Evolutionary conservation across 2,797 vertebrate genomes (phyloP), one percentile per base, ranked within the genome.

Genomic region (Eleutherodactylus coqui): DNA sequence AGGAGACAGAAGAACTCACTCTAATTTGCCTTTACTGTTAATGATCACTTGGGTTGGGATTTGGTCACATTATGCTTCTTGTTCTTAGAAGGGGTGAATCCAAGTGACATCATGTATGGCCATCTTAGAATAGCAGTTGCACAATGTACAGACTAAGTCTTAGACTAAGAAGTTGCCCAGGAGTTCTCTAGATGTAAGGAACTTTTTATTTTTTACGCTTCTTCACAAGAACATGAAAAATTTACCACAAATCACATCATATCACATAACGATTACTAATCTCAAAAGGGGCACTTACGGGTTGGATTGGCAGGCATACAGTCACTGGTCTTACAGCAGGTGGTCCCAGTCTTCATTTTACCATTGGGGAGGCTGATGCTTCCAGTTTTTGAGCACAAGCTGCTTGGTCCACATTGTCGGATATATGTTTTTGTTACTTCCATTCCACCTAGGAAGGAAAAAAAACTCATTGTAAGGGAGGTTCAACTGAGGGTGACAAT

Each of bases 301-400:
- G n/a, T 11, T 7, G 70, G 70, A 4, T 73, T 27, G 14, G 10
- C 10, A 24, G 70, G 70, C 6, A 36, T 14, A 45, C 70, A 73
- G 5, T 73, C 70, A 45, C 45, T 45, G 41, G 38, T 73, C 38
- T 7, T 45, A 27, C 70, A 73, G 38, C 70, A 73, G 41, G 38
- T 73, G 24, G 70, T 73, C 70, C 70, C 70, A 1, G 70, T 5
- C 41, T 73, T 73, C 16, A 73, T 73, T 45, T n/a, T 73, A 27
- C 70, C 70, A 27, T 73, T 73, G 13, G 70, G 70, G n/a, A 73
- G 38, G 41, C 70, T 73, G 2, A 73, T 73, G 3, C 70, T 73
- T 13, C 70, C 70, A 73, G 21, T 73, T 45, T 45, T 73, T 0
- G 41, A 45, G 70, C 70, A 73, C 41, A 73, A 1, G 24, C 27